phyloP scores from a whole-genome alignment of 1,140 invertebrate species.

The Aphelinus atriplicis region DNA sequence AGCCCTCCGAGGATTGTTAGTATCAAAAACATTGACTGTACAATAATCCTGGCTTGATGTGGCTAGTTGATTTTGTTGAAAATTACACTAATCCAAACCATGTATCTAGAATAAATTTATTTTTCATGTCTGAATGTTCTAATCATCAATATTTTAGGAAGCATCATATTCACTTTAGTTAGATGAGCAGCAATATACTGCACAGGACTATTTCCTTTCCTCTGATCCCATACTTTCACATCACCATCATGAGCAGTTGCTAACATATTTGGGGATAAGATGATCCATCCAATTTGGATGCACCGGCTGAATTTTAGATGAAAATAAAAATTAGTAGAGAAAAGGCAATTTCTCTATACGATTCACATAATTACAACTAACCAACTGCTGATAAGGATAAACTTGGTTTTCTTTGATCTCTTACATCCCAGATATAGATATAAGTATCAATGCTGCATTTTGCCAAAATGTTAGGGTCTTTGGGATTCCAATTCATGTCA shows the following conservation, averaged over 20 bases:
- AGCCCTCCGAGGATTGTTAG: slow-evolving; percentile 81
- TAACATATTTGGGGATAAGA: slow-evolving; percentile 81
- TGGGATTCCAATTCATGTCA: slow-evolving; percentile 92
- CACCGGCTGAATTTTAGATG: slow-evolving; percentile 73
- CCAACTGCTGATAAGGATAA: slow-evolving; percentile 83
- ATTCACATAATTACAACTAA: slow-evolving; percentile 54
- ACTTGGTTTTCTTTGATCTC: slow-evolving; percentile 83
- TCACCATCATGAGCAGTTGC: slow-evolving; percentile 96
- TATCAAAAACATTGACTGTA: slow-evolving; percentile 94
- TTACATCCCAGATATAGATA: slow-evolving; percentile 92
- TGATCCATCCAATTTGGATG: slow-evolving; percentile 95
- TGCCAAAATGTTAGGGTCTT: slow-evolving; percentile 88
- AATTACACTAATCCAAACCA: slow-evolving; percentile 92
- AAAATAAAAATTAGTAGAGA: slow-evolving; percentile 12
- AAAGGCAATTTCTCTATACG: no score
- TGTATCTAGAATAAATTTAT: slow-evolving; percentile 73
- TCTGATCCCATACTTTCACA: slow-evolving; percentile 93
- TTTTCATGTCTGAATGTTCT: no score
- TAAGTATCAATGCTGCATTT: slow-evolving; percentile 95
- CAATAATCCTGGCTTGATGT: slow-evolving; percentile 91
- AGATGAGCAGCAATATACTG: slow-evolving; percentile 95
- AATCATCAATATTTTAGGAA: no score
- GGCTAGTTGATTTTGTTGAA: slow-evolving; percentile 85
- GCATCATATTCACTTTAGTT: slow-evolving; percentile 70
- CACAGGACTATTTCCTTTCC: slow-evolving; percentile 86